Evolutionary conservation across 2,113 vertebrate genomes (phyloP), one percentile per base, ranked within the genome.

Genomic region (Symphodus melops): DNA sequence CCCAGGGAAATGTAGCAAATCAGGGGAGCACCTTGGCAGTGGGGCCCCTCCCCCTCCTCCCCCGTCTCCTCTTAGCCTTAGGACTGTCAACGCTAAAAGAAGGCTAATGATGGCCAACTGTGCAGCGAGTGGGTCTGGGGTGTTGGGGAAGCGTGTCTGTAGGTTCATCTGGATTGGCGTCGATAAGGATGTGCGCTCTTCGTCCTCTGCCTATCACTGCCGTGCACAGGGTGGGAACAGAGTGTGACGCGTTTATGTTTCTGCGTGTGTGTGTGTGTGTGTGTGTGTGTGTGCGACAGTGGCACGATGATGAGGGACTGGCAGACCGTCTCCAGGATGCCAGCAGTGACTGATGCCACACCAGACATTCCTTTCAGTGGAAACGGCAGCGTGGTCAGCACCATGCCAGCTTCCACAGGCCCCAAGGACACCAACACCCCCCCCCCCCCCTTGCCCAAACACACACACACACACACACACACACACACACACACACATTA

Each of bases 141-240:
- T 89, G 89, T 80, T 83, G 89, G 87, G 87, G 83, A 84, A 91
- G 92, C 88, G 80, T 92, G 86, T 93, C 91, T 94, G 89, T 92
- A 77, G 87, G 91, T 94, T 95, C 92, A 94, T 95, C 94, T 95
- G 94, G 93, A 94, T 94, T 87, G 90, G 86, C 88, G 85, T 92
- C 85, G 94, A 95, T 95, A 95, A 95, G 94, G 89, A 86, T 75
- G 76, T 57, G 72, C 67, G 83, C 86, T 91, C 90, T 86, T 91
- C 91, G 88, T 91, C 91, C 88, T 88, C 79, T 88, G 88, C 91
- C 90, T 94, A 95, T 94, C 94, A 88, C 88, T 73, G 76, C 81
- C 71, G 72, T 83, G 90, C 93, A 94, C 90, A 65, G 86, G 88
- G 85, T 81, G 70, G 75, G 71, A 83, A 89, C 84, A 39, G 60